These are phyloP conservation scores for Zosterops pallidus DNA, from an alignment of 2,113 vertebrate species.

Conservation along the genomic window DNA sequence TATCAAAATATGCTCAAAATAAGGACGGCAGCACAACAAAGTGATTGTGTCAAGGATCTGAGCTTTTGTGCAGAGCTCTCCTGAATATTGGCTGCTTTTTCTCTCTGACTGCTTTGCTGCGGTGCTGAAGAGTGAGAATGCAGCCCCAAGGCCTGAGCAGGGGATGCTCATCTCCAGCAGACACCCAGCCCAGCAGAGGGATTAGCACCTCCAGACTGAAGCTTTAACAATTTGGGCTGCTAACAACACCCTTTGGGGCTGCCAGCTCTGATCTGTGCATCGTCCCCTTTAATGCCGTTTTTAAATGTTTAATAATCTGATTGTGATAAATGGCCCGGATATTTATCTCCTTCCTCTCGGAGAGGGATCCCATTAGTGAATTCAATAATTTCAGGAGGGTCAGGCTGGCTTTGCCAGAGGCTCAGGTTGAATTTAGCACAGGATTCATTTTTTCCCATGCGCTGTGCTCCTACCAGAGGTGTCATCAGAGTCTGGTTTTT, in stretches of 20 bases:
- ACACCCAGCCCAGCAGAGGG: neutral
- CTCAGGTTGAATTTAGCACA: neutral
- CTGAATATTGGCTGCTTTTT: neutral
- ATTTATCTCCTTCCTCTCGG: slow-evolving; percentile 10
- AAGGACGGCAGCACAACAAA: neutral
- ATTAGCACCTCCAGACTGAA: neutral
- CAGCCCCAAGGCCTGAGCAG: neutral
- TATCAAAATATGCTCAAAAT: slow-evolving; percentile 39
- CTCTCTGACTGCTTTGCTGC: neutral
- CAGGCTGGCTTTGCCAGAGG: neutral
- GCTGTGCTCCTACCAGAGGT: neutral
- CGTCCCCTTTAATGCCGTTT: neutral
- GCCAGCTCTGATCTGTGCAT: neutral
- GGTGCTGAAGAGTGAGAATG: neutral
- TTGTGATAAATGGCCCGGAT: slow-evolving; percentile 20
- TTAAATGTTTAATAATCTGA: slow-evolving; percentile 50
- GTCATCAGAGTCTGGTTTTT: neutral
- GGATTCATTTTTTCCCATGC: neutral
- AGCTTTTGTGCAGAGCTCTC: neutral
- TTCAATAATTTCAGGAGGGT: neutral
- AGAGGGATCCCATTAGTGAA: slow-evolving; percentile 26
- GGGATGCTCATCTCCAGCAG: neutral
- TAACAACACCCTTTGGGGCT: neutral
- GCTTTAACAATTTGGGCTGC: neutral
- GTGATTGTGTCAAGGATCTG: neutral